Conservation (phyloP, 1,140 invertebrate genomes). For the Drosophila seguyi region DNA sequence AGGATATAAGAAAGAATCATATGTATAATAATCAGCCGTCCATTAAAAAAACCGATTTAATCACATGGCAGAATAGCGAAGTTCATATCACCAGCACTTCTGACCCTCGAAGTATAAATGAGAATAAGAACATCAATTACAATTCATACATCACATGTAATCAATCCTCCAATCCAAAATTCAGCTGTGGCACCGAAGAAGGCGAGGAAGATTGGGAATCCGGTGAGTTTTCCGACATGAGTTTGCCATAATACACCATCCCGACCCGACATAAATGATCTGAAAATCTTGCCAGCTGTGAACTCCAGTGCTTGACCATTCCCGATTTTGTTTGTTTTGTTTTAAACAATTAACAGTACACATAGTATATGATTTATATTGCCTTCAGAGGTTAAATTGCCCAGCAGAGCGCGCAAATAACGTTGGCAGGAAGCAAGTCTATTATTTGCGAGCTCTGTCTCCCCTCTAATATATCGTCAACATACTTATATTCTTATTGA, state of each 20-base stretch:
- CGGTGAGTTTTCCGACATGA: constrained; percentile 87
- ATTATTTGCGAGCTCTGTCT: constrained; percentile 3
- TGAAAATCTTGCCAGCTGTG: neutral
- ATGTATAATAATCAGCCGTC: constrained; percentile 74
- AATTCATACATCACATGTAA: constrained; percentile 70
- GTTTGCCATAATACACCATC: constrained; percentile 30
- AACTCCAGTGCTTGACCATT: constrained; percentile 1
- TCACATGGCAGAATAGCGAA: constrained; percentile 69
- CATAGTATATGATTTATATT: neutral
- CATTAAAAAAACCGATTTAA: constrained; percentile 61
- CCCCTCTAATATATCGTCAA: constrained; percentile 23
- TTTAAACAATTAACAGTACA: constrained; percentile 6
- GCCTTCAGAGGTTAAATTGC: constrained; percentile 8
- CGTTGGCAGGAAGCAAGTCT: neutral
- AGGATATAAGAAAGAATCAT: constrained; percentile 72
- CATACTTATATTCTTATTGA: constrained; percentile 43
- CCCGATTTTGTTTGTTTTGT: neutral
- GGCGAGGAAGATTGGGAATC: constrained; percentile 89
- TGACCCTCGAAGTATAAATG: constrained; percentile 66
- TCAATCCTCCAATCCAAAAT: constrained; percentile 66
- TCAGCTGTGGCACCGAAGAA: constrained; percentile 63
- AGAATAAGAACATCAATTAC: constrained; percentile 68
- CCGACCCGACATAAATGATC: constrained; percentile 20
- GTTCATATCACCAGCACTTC: constrained; percentile 54
- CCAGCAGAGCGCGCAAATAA: constrained; percentile 1